These are phyloP conservation scores for Zoroaster sp. DNA, from an alignment of 53 echinoderm and acorn worm genomes.

Conservation along the genomic window DNA sequence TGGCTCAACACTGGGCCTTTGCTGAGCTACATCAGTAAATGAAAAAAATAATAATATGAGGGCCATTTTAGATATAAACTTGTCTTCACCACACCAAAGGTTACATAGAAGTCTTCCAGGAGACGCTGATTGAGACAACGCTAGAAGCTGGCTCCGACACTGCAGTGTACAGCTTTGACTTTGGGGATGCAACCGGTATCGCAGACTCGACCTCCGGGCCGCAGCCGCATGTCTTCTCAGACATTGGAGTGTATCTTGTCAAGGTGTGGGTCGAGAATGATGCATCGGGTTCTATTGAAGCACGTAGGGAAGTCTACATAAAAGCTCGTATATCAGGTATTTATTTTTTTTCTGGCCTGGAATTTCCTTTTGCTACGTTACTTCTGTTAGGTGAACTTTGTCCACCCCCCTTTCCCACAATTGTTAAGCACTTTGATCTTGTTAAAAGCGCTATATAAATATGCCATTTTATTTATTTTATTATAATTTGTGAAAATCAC, in stretches of 20 bases:
- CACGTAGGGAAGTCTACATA: constrained; percentile 67
- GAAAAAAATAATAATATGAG: no score
- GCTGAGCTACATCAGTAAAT: no score
- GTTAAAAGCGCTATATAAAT: no score
- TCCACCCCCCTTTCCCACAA: neutral
- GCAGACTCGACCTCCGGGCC: constrained; percentile 25
- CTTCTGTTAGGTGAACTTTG: neutral
- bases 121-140: constrained; percentile 56
- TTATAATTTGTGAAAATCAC: no score
- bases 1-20: no score
- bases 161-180: constrained; percentile 67
- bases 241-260: constrained; percentile 72
- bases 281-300: constrained; percentile 71
- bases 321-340: constrained; percentile 77
- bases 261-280: constrained; percentile 63
- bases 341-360: neutral
- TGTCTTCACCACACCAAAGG: no score
- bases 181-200: constrained; percentile 67
- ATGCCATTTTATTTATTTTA: no score
- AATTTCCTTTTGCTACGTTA: neutral
- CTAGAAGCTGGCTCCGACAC: constrained; percentile 58
- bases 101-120: constrained; percentile 66
- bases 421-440: no score
- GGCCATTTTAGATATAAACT: no score
- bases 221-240: constrained; percentile 69